Evolutionary conservation across 2,113 vertebrate species (phyloP).

Genomic region (Callocephalon fimbriatum): DNA sequence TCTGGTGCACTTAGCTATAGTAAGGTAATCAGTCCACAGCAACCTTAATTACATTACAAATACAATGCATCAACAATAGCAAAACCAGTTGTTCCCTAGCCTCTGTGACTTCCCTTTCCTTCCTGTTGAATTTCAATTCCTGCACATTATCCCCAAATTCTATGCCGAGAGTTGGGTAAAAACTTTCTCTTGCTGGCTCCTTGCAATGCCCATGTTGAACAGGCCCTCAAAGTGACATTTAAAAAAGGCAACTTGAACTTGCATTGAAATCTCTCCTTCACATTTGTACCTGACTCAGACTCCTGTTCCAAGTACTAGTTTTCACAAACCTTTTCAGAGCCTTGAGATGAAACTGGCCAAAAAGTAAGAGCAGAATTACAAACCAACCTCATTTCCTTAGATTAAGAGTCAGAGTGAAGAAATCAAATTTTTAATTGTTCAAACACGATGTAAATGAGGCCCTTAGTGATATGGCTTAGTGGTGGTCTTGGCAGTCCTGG

Average conservation of each 20-base stretch:
- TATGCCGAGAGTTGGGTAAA: not conserved
- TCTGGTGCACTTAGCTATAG: not conserved
- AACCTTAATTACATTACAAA: not conserved
- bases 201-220: not conserved
- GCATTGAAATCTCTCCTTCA: not conserved
- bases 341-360: not conserved
- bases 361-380: not conserved
- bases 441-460: not conserved
- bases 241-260: not conserved
- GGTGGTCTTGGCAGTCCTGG: not conserved
- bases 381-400: not conserved
- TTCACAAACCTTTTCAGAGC: not conserved
- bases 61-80: not conserved
- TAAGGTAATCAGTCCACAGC: not conserved
- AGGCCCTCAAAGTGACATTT: not conserved
- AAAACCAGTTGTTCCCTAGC: not conserved
- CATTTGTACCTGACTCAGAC: not conserved
- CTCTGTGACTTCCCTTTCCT: not conserved
- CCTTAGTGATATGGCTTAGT: not conserved
- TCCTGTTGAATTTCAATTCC: not conserved
- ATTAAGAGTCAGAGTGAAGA: not conserved
- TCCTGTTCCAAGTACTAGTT: not conserved
- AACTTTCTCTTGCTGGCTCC: not conserved
- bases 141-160: not conserved
- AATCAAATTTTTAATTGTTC: not conserved